phyloP scores from a whole-genome alignment of 2,113 vertebrate species.

The Fregetta grallaria region DNA sequence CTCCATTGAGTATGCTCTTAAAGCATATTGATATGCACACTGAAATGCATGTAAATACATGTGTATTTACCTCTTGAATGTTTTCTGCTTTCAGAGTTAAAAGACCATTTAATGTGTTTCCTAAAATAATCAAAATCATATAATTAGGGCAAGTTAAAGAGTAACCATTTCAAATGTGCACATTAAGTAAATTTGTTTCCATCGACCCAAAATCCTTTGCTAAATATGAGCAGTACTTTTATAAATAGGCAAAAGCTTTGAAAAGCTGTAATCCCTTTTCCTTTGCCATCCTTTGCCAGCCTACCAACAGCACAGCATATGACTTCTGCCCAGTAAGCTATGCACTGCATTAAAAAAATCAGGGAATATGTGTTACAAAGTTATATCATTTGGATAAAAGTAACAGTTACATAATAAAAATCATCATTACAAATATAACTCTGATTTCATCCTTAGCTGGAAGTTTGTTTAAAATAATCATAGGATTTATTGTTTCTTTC shows the following conservation, averaged over 20 bases:
- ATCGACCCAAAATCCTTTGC: background rate
- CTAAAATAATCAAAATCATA: background rate
- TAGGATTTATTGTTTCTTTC: background rate
- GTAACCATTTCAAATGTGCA: background rate
- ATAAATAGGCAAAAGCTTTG: background rate
- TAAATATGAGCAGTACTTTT: background rate
- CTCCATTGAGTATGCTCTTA: slow-evolving; percentile 9
- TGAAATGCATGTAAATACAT: slow-evolving; percentile 5
- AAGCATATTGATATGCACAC: slow-evolving; percentile 24
- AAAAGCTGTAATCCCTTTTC: background rate
- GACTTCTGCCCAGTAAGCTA: background rate
- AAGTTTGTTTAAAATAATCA: background rate
- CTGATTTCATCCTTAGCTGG: background rate
- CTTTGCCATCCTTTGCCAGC: background rate
- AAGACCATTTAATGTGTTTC: background rate
- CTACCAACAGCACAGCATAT: background rate
- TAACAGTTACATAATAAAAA: background rate
- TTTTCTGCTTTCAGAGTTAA: slow-evolving; percentile 14
- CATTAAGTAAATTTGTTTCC: background rate
- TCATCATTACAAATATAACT: background rate
- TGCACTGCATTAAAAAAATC: background rate
- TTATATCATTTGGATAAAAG: background rate
- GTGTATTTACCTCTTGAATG: background rate
- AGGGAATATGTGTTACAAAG: background rate
- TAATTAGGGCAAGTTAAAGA: background rate